These are phyloP conservation scores for Cathartes aura DNA, from an alignment of 2,113 vertebrate genomes.

Conservation along the genomic window DNA sequence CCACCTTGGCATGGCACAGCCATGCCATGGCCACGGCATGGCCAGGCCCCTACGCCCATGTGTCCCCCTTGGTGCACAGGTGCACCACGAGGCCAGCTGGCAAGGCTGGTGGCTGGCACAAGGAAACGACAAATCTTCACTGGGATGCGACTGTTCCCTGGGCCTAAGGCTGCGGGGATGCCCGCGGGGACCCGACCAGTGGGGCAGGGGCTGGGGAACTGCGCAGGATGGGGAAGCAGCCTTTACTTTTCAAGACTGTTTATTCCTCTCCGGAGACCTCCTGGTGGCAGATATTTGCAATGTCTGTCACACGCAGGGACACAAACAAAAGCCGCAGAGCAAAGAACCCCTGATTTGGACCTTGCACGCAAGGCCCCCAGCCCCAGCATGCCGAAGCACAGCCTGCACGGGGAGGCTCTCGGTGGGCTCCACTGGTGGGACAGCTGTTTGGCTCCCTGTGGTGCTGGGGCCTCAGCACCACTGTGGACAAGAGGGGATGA, in stretches of 20 bases:
- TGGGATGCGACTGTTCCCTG: neutral
- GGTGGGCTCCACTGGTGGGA: fast-evolving
- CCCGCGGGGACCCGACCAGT: fast-evolving
- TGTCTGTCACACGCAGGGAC: neutral
- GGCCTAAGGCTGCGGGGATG: fast-evolving
- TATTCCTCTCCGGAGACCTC: neutral
- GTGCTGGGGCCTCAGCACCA: fast-evolving
- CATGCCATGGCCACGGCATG: neutral
- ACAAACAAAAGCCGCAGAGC: neutral
- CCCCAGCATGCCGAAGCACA: neutral
- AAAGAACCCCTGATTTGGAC: neutral
- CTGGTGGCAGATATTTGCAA: neutral
- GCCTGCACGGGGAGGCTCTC: fast-evolving
- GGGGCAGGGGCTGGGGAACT: too few relatives aligned
- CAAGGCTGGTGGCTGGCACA: neutral
- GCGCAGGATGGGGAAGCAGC: neutral
- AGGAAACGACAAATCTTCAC: fast-evolving
- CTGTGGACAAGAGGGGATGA: neutral
- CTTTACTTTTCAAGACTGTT: neutral
- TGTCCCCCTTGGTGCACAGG: neutral
- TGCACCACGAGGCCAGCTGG: too few relatives aligned
- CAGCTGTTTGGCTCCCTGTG: fast-evolving
- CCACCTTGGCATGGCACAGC: neutral
- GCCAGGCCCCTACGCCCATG: fast-evolving
- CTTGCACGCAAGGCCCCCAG: fast-evolving